These are phyloP conservation scores for Ernsta delagoae DNA, from an alignment of 2,888 invertebrate genomes.

Conservation along the genomic window DNA sequence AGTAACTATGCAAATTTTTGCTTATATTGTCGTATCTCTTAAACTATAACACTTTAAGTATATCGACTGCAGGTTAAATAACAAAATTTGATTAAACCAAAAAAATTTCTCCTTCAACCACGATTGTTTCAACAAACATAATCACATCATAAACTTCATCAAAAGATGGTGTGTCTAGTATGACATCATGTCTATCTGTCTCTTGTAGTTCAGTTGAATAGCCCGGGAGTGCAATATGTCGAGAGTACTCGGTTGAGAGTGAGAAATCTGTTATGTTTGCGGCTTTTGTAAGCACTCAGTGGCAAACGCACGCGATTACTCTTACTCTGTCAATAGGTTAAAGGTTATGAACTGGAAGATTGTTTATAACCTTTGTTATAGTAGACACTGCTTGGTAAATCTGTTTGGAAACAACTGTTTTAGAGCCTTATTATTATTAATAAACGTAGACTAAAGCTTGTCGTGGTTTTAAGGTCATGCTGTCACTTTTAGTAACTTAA, in stretches of 20 bases:
- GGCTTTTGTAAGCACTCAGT: not conserved
- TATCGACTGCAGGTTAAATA: too few relatives aligned
- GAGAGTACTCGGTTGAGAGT: not conserved
- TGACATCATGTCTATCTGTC: not conserved
- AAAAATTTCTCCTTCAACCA: not conserved
- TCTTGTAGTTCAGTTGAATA: not conserved
- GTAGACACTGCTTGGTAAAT: too few relatives aligned
- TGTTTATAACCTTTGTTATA: too few relatives aligned
- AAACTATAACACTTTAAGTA: too few relatives aligned
- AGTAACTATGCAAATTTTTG: too few relatives aligned
- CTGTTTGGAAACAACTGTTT: too few relatives aligned
- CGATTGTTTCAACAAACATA: not conserved
- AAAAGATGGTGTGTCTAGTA: not conserved
- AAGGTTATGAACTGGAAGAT: not conserved
- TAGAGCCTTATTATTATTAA: too few relatives aligned
- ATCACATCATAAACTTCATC: not conserved
- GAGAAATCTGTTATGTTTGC: not conserved
- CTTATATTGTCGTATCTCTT: too few relatives aligned
- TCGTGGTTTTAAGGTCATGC: too few relatives aligned
- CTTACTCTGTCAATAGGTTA: not conserved
- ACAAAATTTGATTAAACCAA: too few relatives aligned
- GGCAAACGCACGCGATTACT: not conserved
- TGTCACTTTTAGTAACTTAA: too few relatives aligned
- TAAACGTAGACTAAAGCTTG: too few relatives aligned
- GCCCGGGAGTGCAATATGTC: constrained; percentile 4